A percentile compares a stretch with the other conserved stretches of the same genome.
phyloP scores from a whole-genome alignment of 2,888 invertebrate species.

The Nasonovia ribisnigri region DNA sequence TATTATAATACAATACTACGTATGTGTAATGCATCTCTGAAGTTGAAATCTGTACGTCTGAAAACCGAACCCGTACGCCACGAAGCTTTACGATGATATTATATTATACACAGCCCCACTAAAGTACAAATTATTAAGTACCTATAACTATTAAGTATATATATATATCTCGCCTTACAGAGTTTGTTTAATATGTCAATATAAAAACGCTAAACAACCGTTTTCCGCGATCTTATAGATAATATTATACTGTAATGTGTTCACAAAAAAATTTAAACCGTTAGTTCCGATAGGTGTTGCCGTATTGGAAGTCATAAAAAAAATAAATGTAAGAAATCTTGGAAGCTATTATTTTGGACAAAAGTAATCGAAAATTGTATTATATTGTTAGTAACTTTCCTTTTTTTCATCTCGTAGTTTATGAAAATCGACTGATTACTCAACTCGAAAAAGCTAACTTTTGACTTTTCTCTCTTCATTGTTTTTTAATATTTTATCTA shows the following conservation, averaged over 20 bases:
- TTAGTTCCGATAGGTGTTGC: background rate
- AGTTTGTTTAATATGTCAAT: background rate
- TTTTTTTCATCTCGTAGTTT: background rate
- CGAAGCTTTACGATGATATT: background rate
- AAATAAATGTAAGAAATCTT: background rate
- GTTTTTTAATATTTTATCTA: background rate
- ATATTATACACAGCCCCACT: background rate
- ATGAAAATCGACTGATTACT: background rate
- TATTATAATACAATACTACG: background rate
- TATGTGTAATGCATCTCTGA: background rate
- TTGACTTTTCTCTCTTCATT: background rate
- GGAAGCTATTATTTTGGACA: background rate
- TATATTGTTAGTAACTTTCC: background rate
- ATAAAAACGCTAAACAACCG: background rate
- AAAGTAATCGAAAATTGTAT: background rate
- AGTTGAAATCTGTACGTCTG: background rate
- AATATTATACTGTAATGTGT: background rate
- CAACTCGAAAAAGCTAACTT: background rate
- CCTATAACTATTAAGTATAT: no score
- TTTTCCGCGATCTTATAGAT: background rate
- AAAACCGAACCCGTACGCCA: no score
- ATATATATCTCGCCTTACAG: no score
- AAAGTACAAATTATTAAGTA: background rate
- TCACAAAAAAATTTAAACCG: background rate
- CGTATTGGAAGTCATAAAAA: background rate